Conservation (phyloP, 2,797 vertebrate genomes). For the Rhodeus uyekii region DNA sequence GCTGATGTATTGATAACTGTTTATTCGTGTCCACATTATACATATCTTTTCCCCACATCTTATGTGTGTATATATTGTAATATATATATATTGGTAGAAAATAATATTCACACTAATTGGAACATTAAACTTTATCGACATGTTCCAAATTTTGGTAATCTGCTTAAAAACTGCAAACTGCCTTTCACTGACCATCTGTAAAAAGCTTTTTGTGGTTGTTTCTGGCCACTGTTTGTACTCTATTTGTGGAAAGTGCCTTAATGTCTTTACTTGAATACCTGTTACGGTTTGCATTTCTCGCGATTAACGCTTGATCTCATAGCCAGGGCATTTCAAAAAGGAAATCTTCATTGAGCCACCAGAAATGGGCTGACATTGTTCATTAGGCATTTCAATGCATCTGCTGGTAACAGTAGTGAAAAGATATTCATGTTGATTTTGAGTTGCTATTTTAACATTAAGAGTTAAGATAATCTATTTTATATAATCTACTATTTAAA, state of each 20-base stretch:
- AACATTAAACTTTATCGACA: not conserved
- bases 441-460: not conserved
- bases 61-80: too few species aligned
- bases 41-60: not conserved
- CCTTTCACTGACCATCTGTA: not conserved
- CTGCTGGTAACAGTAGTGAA: not conserved
- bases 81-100: not conserved
- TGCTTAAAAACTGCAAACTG: not conserved
- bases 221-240: not conserved
- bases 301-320: not conserved
- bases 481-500: not conserved
- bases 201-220: not conserved
- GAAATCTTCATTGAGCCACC: not conserved
- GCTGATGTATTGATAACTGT: not conserved
- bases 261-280: constrained; percentile 18
- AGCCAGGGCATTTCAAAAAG: constrained; percentile 17
- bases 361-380: not conserved
- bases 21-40: not conserved
- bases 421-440: not conserved
- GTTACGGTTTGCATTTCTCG: not conserved
- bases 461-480: not conserved
- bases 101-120: not conserved
- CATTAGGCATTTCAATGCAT: not conserved
- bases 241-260: constrained; percentile 7
- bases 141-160: not conserved